Base-by-base conservation (phyloP, 2,113 vertebrate species). In the Bombycilla garrulus region DNA sequence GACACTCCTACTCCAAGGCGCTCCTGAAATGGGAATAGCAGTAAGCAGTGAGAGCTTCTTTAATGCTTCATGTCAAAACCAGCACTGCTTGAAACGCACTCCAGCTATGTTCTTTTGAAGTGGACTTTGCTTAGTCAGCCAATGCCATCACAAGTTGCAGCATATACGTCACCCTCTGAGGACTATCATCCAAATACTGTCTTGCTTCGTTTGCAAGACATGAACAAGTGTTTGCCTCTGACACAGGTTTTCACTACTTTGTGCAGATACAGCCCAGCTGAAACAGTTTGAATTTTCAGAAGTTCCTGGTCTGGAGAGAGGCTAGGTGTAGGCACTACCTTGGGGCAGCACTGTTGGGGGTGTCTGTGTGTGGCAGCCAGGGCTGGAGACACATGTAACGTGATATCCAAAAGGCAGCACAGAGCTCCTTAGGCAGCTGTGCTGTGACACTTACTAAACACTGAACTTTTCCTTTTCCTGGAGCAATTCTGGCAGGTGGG, bases 1-100 rank as follows among this genome's bases (percentile, higher is more conserved):
- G 79, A 82, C 56, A 81, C 60, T 95, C 89, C 82, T 90, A 76
- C 36, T 62, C 40, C 85, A 85, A 88, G 33, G 25, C 48, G 53
- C 22, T 72, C 12, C 58, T 82, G 78, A 95, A 92, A 69, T n/a
- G 35, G 73, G 79, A 94, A 61, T 14, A 74, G 54, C 62, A 90
- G 19, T 76, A 67, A 91, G 38, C 3, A 2, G 9, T 38, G 29
- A 90, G 22, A 45, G 69, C 81, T 76, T 81, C 29, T 65, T 79
- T 91, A 56, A 50, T 61, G 19, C 53, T 42, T 89, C 9, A 4
- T 90, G 71, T 72, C 82, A 90, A 80, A 92, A 81, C 12, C 47
- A 66, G 9, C 60, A 19, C 25, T 35, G 15, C 47, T 73, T 83
- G 60, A 22, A 54, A 53, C 38, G 40, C 20, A 47, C 14, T 78